A percentile compares a stretch with the other conserved stretches of the same genome.
phyloP scores from a whole-genome alignment of 1,140 invertebrate genomes.

The Ganaspis sp. region DNA sequence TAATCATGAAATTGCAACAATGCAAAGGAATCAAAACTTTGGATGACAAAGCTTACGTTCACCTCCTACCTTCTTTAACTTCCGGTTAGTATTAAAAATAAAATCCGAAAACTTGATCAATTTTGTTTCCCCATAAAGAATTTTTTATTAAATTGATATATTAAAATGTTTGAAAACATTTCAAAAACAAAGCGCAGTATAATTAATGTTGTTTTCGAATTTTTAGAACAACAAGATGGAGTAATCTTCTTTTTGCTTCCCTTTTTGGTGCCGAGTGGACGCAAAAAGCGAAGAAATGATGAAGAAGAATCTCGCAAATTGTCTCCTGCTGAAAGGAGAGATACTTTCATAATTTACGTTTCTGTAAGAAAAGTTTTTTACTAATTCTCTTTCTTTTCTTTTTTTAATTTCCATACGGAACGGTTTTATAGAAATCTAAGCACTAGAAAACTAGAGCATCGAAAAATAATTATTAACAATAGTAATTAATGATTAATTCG shows the following conservation, averaged over 20 bases:
- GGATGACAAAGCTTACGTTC: constrained; percentile 20
- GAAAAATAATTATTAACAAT: too few relatives aligned
- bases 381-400: background rate
- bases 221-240: constrained; percentile 17
- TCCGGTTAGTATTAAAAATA: background rate
- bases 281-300: constrained; percentile 11
- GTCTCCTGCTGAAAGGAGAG: background rate
- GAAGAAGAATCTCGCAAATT: constrained; percentile 1
- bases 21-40: background rate
- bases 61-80: constrained; percentile 17
- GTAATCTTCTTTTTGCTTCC: background rate
- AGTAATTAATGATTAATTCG: background rate
- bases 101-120: too few relatives aligned
- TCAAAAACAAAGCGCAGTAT: too few relatives aligned
- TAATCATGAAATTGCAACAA: background rate
- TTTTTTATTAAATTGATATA: background rate
- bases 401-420: background rate
- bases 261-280: background rate
- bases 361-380: background rate
- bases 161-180: too few relatives aligned
- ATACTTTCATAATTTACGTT: constrained; percentile 2
- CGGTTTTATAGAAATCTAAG: too few relatives aligned
- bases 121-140: too few relatives aligned
- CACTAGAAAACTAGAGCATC: too few relatives aligned
- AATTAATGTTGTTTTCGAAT: background rate